Conservation (phyloP, 2,797 vertebrate species). For the Arnoldichthys spilopterus region DNA sequence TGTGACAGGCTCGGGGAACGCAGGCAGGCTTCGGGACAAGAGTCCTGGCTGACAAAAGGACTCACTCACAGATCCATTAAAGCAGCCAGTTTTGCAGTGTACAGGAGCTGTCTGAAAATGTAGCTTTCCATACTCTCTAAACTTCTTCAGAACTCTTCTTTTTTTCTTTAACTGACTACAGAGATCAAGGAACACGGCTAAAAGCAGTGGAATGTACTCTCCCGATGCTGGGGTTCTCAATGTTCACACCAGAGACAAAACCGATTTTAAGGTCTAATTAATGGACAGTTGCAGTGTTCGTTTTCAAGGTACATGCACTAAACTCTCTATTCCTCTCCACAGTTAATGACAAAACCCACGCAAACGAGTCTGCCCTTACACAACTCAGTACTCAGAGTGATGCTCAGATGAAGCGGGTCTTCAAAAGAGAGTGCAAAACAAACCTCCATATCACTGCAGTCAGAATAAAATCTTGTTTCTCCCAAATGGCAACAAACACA, state of each 20-base stretch:
- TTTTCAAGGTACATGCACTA: no score
- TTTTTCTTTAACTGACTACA: not conserved
- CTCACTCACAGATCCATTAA: slow-evolving; percentile 69
- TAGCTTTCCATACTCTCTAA: slow-evolving; percentile 59
- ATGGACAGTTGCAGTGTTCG: no score
- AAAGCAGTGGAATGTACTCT: not conserved
- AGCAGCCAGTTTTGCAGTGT: slow-evolving; percentile 67
- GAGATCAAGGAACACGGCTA: not conserved
- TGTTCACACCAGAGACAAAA: not conserved
- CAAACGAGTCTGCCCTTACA: no score
- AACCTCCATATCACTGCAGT: no score
- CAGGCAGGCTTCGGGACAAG: slow-evolving; percentile 66
- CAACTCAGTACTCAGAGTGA: no score
- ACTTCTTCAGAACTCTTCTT: slow-evolving; percentile 25
- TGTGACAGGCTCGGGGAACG: slow-evolving; percentile 68
- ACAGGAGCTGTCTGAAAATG: slow-evolving; percentile 59
- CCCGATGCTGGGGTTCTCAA: not conserved
- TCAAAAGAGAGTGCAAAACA: no score
- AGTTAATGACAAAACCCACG: no score
- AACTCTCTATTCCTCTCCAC: no score
- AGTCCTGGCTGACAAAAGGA: slow-evolving; percentile 78
- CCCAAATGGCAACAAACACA: no score
- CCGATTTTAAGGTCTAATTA: no score
- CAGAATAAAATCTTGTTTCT: no score
- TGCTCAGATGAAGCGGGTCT: no score